Percentiles rank a stretch among this genome's conserved stretches.
These are phyloP conservation scores for Fringilla coelebs DNA, from an alignment of 2,797 vertebrate species.

Conservation along the genomic window DNA sequence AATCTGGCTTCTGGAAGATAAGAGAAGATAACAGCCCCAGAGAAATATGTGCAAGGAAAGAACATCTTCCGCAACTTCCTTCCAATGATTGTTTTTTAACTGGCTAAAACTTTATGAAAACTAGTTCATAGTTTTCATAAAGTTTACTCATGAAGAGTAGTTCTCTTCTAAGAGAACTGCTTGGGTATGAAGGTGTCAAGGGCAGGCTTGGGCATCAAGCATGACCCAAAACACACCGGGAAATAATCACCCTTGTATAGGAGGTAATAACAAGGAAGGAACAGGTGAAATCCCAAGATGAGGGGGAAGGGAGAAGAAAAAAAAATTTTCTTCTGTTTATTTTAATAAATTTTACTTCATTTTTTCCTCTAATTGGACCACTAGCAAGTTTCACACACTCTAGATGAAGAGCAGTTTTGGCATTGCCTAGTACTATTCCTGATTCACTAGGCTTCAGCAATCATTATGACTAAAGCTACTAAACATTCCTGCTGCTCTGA, in stretches of 20 bases:
- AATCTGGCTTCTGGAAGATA: neutral
- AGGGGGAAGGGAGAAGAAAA: neutral
- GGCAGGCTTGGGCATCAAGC: neutral
- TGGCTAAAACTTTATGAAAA: neutral
- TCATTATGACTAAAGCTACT: neutral
- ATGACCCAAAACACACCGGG: neutral
- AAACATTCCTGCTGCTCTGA: neutral
- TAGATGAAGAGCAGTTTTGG: neutral
- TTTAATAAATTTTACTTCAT: neutral
- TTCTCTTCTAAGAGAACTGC: neutral
- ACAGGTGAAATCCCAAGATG: neutral
- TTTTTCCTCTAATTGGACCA: neutral
- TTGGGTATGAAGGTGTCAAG: neutral
- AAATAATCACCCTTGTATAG: neutral
- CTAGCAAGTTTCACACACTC: neutral
- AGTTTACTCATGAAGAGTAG: neutral
- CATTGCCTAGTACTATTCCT: neutral
- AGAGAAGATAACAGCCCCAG: neutral
- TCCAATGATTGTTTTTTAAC: neutral
- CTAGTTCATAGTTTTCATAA: neutral
- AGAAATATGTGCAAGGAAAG: neutral
- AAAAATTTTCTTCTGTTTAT: neutral
- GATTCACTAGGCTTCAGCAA: neutral
- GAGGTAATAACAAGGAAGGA: neutral
- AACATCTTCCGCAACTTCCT: neutral